Base-by-base conservation (phyloP, 2,113 vertebrate species). In the Ia io region DNA sequence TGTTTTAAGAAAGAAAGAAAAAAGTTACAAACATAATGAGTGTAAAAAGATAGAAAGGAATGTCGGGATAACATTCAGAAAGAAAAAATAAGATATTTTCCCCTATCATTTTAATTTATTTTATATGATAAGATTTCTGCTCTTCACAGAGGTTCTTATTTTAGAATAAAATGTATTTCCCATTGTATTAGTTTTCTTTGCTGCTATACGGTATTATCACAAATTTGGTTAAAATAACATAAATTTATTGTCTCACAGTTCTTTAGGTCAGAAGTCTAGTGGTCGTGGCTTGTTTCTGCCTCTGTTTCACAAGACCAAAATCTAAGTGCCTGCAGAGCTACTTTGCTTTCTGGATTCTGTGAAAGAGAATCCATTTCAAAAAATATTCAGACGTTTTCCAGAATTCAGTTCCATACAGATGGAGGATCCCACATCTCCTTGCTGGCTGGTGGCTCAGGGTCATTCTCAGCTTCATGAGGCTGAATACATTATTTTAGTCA, bases 101-200 rank as follows among this genome's bases (percentile, higher is more conserved):
- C 30, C 17, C 9, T 67, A 47, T 70, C 59, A 94, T 87, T n/a
- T n/a, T 2, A 44, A 78, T 90, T 90, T 96, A 85, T 63, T 74
- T 32, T 78, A 49, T 89, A 96, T 97, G 85, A 40, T 95, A 71
- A 97, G 10, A 69, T 73, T 74, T 83, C 28, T 79, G 35, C 5
- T 47, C 73, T 77, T 76, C 69, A 53, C 12, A 67, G 18, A 95
- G 22, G 18, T 88, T 40, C 44, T 87, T 37, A 70, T 95, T 95
- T 89, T 92, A 78, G 76, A 74, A 53, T 12, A 87, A 86, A 30
- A 77, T 88, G 94, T 96, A 73, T 5, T 87, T 44, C 14, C 59
- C 77, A 86, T 28, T 84, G 16, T 65, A 40, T 93, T 59, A 82
- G 12, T 93, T 76, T 76, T 82, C 70, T 35, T 70, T n/a, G 4